Evolutionary conservation across 2,888 invertebrate genomes (phyloP).

Genomic region (Kryphioiulus occultus): DNA sequence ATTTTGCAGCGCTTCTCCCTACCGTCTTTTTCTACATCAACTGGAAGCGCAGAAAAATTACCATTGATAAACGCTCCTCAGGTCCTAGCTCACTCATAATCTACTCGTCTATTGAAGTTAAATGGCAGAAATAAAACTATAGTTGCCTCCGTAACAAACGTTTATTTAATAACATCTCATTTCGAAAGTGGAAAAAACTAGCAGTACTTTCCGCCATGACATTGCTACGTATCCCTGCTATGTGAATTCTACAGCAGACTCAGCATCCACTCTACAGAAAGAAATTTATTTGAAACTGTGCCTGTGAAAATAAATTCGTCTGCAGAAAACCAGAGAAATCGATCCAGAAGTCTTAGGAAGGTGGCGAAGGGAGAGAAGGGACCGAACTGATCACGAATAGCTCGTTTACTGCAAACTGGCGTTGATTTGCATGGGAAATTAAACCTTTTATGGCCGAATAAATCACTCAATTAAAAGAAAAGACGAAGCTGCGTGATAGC

Average conservation of each 20-base stretch:
- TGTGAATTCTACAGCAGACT: not conserved
- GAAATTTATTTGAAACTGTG: constrained; percentile 25
- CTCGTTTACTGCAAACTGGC: constrained; percentile 40
- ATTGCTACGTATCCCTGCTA: not conserved
- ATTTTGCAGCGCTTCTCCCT: not conserved
- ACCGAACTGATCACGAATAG: constrained; percentile 30
- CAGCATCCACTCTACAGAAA: not conserved
- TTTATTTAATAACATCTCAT: constrained; percentile 36
- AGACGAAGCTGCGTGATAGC: not conserved
- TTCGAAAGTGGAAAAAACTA: not conserved
- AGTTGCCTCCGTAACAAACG: constrained; percentile 26
- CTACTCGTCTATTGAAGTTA: constrained; percentile 29
- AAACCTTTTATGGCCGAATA: constrained; percentile 48
- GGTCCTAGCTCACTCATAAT: constrained; percentile 32
- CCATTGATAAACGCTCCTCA: constrained; percentile 22
- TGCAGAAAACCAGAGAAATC: constrained; percentile 39
- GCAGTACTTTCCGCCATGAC: not conserved
- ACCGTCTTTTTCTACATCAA: not conserved
- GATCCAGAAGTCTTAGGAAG: constrained; percentile 4
- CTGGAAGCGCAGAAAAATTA: not conserved
- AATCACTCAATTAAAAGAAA: constrained; percentile 48
- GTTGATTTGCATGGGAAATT: constrained; percentile 50
- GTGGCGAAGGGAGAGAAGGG: not conserved
- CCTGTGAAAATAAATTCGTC: constrained; percentile 33
- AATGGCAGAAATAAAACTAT: constrained; percentile 35